Evolutionary conservation across 1,140 invertebrate species (phyloP).

Genomic region (Drosophila nannoptera): DNA sequence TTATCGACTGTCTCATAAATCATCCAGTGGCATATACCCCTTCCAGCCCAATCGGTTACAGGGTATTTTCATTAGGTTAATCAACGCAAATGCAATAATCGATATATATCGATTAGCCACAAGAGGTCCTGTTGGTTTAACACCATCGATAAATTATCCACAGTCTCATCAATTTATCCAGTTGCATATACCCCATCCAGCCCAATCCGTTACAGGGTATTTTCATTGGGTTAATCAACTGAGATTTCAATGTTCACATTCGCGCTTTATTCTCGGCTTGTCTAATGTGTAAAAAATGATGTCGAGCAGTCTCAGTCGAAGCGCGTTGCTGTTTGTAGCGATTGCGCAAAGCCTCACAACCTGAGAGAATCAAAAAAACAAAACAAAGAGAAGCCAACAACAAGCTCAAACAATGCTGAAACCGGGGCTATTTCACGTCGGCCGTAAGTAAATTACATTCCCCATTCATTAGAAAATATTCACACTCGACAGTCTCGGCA

Average conservation of each 20-base stretch:
- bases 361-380: background rate
- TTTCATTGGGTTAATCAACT: conserved; percentile 18
- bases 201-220: conserved; percentile 4
- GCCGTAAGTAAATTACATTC: conserved; percentile 24
- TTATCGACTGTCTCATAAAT: no score
- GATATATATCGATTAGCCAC: no score
- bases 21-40: background rate
- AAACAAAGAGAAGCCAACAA: background rate
- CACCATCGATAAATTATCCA: no score
- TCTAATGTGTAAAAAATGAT: conserved; percentile 9
- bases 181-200: background rate
- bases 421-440: conserved; percentile 12
- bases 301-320: conserved; percentile 26
- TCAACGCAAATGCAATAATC: background rate
- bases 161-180: no score
- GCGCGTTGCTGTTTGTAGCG: conserved; percentile 1
- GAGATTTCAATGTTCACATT: conserved; percentile 25
- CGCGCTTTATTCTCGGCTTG: conserved; percentile 4
- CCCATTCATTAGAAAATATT: background rate
- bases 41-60: background rate
- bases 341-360: conserved; percentile 3
- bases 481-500: conserved; percentile 11
- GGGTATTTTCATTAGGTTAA: conserved; percentile 20
- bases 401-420: conserved; percentile 15
- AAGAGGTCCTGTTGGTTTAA: no score